phyloP scores from a whole-genome alignment of 2,888 invertebrate genomes.

The Eupithecia abbreviata region DNA sequence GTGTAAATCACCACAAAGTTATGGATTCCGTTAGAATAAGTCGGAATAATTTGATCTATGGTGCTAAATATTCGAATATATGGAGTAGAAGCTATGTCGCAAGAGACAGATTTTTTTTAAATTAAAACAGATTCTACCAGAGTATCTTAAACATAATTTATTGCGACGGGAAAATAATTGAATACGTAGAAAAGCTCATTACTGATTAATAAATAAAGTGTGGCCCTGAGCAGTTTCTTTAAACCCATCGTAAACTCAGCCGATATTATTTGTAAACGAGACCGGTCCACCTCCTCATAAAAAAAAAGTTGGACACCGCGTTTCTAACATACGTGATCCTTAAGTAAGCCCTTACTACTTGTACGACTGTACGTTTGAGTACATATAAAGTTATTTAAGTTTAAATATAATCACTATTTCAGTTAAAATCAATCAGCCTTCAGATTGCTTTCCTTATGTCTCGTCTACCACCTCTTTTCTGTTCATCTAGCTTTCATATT shows the following conservation, averaged over 20 bases:
- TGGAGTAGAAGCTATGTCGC: neutral
- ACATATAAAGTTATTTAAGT: neutral
- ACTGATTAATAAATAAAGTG: constrained; percentile 56
- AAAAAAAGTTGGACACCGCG: constrained; percentile 4
- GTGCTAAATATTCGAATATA: neutral
- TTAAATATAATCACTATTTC: neutral
- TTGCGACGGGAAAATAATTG: constrained; percentile 40
- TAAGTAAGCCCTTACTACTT: neutral
- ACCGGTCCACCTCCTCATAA: constrained; percentile 12
- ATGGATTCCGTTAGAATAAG: neutral
- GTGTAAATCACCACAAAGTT: neutral
- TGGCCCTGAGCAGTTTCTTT: constrained; percentile 42
- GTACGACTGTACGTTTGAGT: neutral
- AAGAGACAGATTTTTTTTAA: neutral
- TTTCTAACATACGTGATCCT: neutral
- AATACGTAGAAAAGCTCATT: constrained; percentile 51
- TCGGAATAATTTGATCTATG: neutral
- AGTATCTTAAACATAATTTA: constrained; percentile 12
- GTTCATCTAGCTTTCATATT: neutral
- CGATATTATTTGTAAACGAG: constrained; percentile 59
- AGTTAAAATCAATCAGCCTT: neutral
- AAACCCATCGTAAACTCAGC: constrained; percentile 48
- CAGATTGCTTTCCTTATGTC: neutral
- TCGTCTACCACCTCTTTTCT: too few species aligned
- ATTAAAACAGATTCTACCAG: neutral